phyloP scores from a whole-genome alignment of 2,888 invertebrate species.

The Sinelater perroti region DNA sequence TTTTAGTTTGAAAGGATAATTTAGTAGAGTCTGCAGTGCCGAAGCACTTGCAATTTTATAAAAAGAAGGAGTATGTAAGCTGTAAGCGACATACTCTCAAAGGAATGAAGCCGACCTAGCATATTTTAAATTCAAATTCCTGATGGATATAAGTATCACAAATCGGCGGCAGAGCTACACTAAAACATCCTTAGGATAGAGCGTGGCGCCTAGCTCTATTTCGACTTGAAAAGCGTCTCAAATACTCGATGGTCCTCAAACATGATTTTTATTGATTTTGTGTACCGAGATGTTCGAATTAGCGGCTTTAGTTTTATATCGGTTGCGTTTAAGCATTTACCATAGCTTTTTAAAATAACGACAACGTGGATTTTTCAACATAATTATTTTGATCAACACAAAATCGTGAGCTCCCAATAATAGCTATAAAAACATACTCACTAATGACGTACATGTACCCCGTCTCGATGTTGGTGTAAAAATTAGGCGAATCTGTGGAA shows the following conservation, averaged over 20 bases:
- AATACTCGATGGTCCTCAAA: too few species aligned
- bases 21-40: slow-evolving; percentile 21
- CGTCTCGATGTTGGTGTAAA: slow-evolving; percentile 72
- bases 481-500: slow-evolving; percentile 76
- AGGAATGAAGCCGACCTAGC: slow-evolving; percentile 23
- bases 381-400: too few species aligned
- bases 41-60: slow-evolving; percentile 27
- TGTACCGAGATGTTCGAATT: too few species aligned
- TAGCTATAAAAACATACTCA: slow-evolving; percentile 61
- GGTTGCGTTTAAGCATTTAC: too few species aligned
- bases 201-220: too few species aligned
- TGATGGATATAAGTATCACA: slow-evolving; percentile 23
- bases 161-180: too few species aligned
- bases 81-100: slow-evolving; percentile 18
- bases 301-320: too few species aligned
- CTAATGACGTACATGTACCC: slow-evolving; percentile 78
- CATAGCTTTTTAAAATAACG: too few species aligned
- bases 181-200: too few species aligned
- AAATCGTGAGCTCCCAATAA: neutral
- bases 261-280: too few species aligned
- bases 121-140: slow-evolving; percentile 28
- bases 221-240: too few species aligned
- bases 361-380: slow-evolving; percentile 12
- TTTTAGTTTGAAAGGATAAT: slow-evolving; percentile 25
- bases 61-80: slow-evolving; percentile 22